phyloP scores from a whole-genome alignment of 2,113 vertebrate species.

The Xenopus tropicalis region UCB_Xtro_10.0 CM004446.2:102801501-102802000 shows the following conservation, averaged over 20 bases:
- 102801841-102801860: too few species aligned
- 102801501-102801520: conserved; percentile 35
- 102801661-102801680: conserved; percentile 44
- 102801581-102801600: conserved; percentile 45
- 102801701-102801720: conserved; percentile 44
- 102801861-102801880: too few species aligned
- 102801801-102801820: conserved; percentile 11
- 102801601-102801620: conserved; percentile 44
- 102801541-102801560: conserved; percentile 32
- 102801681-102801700: conserved; percentile 34
- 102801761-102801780: conserved; percentile 14
- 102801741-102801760: conserved; percentile 30
- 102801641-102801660: conserved; percentile 39
- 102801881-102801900: too few species aligned
- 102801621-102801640: conserved; percentile 33
- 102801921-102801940: too few species aligned
- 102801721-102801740: conserved; percentile 45
- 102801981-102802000: too few species aligned
- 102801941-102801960: too few species aligned
- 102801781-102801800: conserved; percentile 10
- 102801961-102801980: too few species aligned
- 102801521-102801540: conserved; percentile 9
- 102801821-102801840: neutral
- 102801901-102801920: too few species aligned
- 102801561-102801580: conserved; percentile 37